phyloP scores from a whole-genome alignment of 2,113 vertebrate species.

The Oriolus oriolus region DNA sequence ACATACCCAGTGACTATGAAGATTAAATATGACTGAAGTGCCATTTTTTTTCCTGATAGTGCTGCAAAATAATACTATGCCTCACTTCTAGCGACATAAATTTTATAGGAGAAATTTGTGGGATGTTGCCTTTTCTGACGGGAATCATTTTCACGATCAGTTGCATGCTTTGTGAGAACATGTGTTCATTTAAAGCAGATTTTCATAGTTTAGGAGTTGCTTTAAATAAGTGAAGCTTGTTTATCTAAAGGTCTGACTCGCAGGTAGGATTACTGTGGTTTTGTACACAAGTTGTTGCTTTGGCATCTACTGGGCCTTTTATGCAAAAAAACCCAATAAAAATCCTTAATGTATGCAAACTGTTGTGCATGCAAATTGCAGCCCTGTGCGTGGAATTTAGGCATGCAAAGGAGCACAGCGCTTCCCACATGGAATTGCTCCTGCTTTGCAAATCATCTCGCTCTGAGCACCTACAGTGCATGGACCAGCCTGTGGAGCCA shows the following conservation, averaged over 20 bases:
- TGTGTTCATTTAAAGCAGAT: not conserved
- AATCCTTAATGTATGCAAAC: not conserved
- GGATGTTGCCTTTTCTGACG: not conserved
- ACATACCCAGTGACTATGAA: not conserved
- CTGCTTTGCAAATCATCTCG: not conserved
- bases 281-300: not conserved
- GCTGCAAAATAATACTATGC: not conserved
- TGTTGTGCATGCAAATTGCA: slow-evolving; percentile 4
- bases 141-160: not conserved
- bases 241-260: slow-evolving; percentile 8
- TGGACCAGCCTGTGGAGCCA: not conserved
- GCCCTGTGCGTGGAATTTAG: not conserved
- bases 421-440: not conserved
- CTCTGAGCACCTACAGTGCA: not conserved
- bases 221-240: not conserved
- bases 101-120: not conserved
- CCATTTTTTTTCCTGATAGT: not conserved
- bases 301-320: not conserved
- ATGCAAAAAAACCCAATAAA: not conserved
- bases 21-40: not conserved
- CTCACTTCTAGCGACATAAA: not conserved
- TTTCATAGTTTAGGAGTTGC: not conserved
- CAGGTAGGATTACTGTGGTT: slow-evolving; percentile 26
- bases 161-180: not conserved
- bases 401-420: not conserved